These are phyloP conservation scores for Argyrosomus japonicus DNA, from an alignment of 2,113 vertebrate genomes.

Conservation along the genomic window DNA sequence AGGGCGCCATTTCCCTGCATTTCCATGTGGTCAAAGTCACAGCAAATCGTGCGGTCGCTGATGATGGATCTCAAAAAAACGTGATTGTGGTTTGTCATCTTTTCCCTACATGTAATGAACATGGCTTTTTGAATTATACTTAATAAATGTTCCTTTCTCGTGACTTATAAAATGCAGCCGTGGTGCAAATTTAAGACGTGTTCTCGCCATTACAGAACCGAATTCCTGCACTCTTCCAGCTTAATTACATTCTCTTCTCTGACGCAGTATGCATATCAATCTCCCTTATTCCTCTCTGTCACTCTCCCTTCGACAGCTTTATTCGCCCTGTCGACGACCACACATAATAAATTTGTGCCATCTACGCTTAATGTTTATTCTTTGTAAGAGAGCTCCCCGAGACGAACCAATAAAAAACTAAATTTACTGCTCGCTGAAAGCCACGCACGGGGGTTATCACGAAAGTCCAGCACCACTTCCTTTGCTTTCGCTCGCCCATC, in stretches of 20 bases:
- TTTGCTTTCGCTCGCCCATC: conserved; percentile 37
- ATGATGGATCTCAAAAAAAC: conserved; percentile 25
- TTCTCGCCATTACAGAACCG: not conserved
- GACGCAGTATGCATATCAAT: conserved; percentile 59
- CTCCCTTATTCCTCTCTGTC: conserved; percentile 57
- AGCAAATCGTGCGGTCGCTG: conserved; percentile 1
- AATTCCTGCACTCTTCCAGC: conserved; percentile 35
- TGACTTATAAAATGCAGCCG: too few relatives aligned
- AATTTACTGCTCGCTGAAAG: conserved; percentile 73
- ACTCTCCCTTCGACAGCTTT: conserved; percentile 66
- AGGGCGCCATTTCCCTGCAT: not conserved
- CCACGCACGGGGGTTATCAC: conserved; percentile 65
- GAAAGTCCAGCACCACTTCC: conserved; percentile 69
- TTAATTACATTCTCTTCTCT: conserved; percentile 65
- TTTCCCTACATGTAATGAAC: conserved; percentile 14
- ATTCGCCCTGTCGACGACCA: conserved; percentile 55
- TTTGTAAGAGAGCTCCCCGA: conserved; percentile 63
- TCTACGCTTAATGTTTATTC: conserved; percentile 76
- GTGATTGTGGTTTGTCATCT: conserved; percentile 43
- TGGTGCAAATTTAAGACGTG: too few relatives aligned
- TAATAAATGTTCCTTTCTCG: not conserved
- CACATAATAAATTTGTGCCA: conserved; percentile 73
- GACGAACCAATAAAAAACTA: conserved; percentile 67
- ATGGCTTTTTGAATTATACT: conserved; percentile 1
- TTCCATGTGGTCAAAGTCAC: conserved; percentile 5